These are phyloP conservation scores for Anguilla rostrata DNA, from an alignment of 2,113 vertebrate species.

Conservation along the genomic window DNA sequence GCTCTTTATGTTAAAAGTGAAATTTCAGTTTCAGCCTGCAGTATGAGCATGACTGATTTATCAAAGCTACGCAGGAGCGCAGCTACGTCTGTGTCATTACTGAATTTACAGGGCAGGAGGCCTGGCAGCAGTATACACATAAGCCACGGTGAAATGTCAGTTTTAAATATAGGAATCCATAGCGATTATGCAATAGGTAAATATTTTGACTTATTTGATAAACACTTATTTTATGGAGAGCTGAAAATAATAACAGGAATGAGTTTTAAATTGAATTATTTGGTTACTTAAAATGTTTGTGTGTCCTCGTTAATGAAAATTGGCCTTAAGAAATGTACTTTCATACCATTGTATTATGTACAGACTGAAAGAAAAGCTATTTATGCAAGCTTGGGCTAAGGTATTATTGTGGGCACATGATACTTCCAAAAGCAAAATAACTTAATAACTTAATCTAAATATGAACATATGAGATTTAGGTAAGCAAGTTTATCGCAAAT, in stretches of 20 bases:
- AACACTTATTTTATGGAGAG: too few species aligned
- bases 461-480: too few species aligned
- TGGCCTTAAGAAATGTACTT: neutral
- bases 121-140: neutral
- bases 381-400: neutral
- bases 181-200: neutral
- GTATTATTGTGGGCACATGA: neutral
- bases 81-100: neutral
- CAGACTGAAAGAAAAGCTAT: neutral
- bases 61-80: neutral
- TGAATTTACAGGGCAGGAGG: neutral
- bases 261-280: too few species aligned
- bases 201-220: too few species aligned
- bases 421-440: too few species aligned
- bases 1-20: neutral
- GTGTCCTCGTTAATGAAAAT: too few species aligned
- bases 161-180: neutral
- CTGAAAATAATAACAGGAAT: too few species aligned
- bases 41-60: neutral
- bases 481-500: too few species aligned
- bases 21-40: conserved; percentile 3
- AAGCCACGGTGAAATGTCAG: neutral
- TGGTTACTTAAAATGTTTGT: too few species aligned
- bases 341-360: neutral
- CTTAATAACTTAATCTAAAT: too few species aligned